Evolutionary conservation across 2,113 vertebrate species (phyloP), one percentile per base, ranked within the genome.

Genomic region (Aspidoscelis tigris): DNA sequence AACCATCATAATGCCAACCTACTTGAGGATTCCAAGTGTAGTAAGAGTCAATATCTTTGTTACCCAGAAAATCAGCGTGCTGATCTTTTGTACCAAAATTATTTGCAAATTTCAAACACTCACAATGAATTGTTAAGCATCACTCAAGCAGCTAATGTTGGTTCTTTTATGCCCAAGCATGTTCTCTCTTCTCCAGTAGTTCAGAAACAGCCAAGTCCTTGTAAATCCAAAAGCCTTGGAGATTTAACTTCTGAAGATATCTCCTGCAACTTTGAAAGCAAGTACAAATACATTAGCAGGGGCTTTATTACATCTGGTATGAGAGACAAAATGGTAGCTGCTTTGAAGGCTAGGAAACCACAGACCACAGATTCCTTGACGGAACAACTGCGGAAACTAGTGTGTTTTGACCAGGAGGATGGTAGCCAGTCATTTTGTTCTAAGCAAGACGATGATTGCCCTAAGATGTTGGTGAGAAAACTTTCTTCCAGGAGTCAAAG

Each of bases 211-310:
- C 81, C 94, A 4, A 97, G 96, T 74, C 96, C 97, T 76, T 97
- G 97, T 88, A 99, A 99, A 93, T 99, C 98, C 88, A 99, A 99
- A 92, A 99, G 98, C 4, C 94, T 99, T 0, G 99, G 99, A 53
- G 99, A 99, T 92, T 92, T 99, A 88, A 99, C 99, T 0, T 99
- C 99, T 3, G 99, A 99, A 89, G 99, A 99, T 89, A 99, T 99
- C 47, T 97, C 97, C 43, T 99, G 98, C 93, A 98, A 98, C 88
- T 99, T 99, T 26, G 97, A 99, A 92, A 98, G 99, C 89, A 99
- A 99, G 91, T 99, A 99, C 80, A 96, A 98, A 58, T 98, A 98
- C 73, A 99, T 99, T 53, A 99, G 98, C 81, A 97, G 96, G 87
- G 98, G 98, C 89, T 99, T 99, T 78, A 90, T 99, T 86, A 96